Percentiles rank a stretch among this genome's conserved stretches.
These are phyloP conservation scores for Hippocampus mohnikei DNA, from an alignment of 2,113 vertebrate genomes.

Conservation along the genomic window DNA sequence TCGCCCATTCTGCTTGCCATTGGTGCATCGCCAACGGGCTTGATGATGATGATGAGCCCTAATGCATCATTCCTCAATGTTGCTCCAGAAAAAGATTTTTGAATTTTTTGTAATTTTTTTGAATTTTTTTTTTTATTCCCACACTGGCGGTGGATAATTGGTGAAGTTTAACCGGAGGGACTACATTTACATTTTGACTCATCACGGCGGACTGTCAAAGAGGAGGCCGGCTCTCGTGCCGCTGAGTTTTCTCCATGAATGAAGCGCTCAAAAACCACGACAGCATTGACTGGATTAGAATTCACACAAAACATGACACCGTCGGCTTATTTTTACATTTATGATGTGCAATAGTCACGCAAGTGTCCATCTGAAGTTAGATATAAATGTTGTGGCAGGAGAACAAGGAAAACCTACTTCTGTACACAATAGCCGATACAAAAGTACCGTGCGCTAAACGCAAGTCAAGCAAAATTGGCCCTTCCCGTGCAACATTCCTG, in stretches of 20 bases:
- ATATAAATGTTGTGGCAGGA: no score
- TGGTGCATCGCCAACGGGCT: constrained; percentile 36
- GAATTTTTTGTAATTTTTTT: constrained; percentile 47
- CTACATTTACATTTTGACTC: constrained; percentile 54
- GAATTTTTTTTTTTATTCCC: constrained; percentile 10
- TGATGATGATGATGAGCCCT: constrained; percentile 55
- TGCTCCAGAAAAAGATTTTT: constrained; percentile 56
- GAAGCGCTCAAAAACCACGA: constrained; percentile 2
- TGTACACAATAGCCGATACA: no score
- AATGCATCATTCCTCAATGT: constrained; percentile 62
- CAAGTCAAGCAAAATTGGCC: neutral
- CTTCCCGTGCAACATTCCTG: neutral
- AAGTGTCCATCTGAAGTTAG: neutral
- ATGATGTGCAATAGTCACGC: neutral
- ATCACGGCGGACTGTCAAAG: constrained; percentile 21
- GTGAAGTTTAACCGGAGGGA: constrained; percentile 48
- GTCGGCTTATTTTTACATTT: neutral
- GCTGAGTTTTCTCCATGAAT: constrained; percentile 7
- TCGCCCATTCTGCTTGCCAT: no score
- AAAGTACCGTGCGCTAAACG: neutral
- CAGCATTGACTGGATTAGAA: neutral
- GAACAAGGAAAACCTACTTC: no score
- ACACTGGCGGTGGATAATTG: constrained; percentile 54
- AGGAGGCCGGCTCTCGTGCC: constrained; percentile 9
- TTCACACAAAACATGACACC: neutral